Evolutionary conservation across 2,888 invertebrate genomes (phyloP), one percentile per base, ranked within the genome.

Genomic region (Malacosoma neustria): DNA sequence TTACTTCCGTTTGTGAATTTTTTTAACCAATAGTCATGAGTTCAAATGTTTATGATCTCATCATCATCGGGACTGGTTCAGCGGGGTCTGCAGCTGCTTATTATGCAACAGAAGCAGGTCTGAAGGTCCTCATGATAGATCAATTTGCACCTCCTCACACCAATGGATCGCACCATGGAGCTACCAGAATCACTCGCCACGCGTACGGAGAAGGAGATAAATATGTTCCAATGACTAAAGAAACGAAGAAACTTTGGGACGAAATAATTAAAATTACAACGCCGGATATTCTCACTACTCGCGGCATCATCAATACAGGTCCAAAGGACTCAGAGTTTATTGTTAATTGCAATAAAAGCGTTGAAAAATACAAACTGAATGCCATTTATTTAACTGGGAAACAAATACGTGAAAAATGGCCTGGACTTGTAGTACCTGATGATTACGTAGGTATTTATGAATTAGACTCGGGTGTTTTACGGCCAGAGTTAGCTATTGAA

Each of bases 141-240:
- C 30, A 36, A 4, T 11, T 15, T 11, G 33, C 30, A 13, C 39
- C 39, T 2, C 39, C 39, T 1, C 39, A 39, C 15, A 30, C 11
- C 3, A 33, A 30, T 1, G 39, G 39, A 3, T 22, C 33, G 4
- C 39, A 39, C 13, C 39, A 39, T n/a, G 39, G 39, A 3, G 15
- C 33, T 2, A 39, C 35, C 3, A 39, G 39, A 15, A 13, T 39
- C 4, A 35, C 11, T 7, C 29, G 39, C 12, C 14, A 29, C 9
- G 39, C 39, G 3, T 39, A 39, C 22, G 35, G 35, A 1, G 39
- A 39, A 31, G 39, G 39, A 4, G n/a, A 29, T 3, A 39, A 33
- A 30, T 39, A 39, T n/a, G 5, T 39, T 12, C 39, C 39, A 1
- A 9, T 39, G n/a, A 12, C 14, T 5, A 13, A 35, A 13, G 30